Base-by-base conservation (phyloP, 2,113 vertebrate species). In the Brevimyrus niger region DNA sequence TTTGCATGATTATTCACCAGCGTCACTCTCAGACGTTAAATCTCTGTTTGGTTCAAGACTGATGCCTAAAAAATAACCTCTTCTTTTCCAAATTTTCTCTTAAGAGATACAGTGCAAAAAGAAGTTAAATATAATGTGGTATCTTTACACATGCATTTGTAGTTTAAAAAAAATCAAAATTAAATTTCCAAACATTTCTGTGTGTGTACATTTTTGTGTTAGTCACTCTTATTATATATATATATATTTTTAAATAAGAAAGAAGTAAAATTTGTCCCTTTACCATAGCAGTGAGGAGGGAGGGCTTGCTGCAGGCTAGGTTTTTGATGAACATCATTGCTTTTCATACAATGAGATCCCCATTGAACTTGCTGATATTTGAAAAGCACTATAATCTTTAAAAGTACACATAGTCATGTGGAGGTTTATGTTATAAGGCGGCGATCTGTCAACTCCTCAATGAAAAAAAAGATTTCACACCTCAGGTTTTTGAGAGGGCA, bases 1-100 rank as follows among this genome's bases (percentile, higher is more conserved):
- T 95, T 96, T 95, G 92, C 94, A 93, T 94, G 96, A 96, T 95
- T 96, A 94, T 94, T 96, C 94, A 94, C 93, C 94, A 47, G 96
- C 96, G 96, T 95, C 96, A 96, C 95, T 95, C 94, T 83, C 50
- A 88, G n/a, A 15, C 15, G 46, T 76, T 44, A 88, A 31, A 51
- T 42, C 23, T 86, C 44, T 86, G 23, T 86, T 86, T 65, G 58
- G 23, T 27, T 87, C 17, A 17, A 11, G 46, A 50, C 47, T 2
- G 23, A 76, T 17, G 31, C 69, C 69, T 35, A 69, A 69, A 69
- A 69, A 23, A 55, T 55, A 4, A 31, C 23, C 61, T 31, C 13
- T 31, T 86, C 51, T 50, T 27, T 0, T n/a, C n/a, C n/a, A 50
- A 50, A 86, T 51, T 3, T 47, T 3, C 84, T 5, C 46, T 21